Evolutionary conservation across 2,113 vertebrate species (phyloP).

Genomic region (Rhinichthys klamathensis): DNA sequence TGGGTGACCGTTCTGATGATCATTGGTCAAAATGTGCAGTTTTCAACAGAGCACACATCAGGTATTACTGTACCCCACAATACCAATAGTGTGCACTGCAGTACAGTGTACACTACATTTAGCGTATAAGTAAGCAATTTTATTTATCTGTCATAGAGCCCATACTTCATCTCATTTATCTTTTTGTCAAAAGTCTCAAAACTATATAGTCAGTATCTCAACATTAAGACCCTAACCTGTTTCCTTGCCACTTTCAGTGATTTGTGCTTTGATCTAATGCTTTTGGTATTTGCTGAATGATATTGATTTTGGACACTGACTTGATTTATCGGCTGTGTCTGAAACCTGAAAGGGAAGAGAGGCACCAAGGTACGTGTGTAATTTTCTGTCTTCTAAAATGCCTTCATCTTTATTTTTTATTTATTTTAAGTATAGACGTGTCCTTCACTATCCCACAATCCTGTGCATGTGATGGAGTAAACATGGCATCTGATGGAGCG

Average conservation of each 20-base stretch:
- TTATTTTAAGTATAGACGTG: neutral
- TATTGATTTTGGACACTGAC: slow-evolving; percentile 20
- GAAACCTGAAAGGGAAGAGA: neutral
- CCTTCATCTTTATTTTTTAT: neutral
- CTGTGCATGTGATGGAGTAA: neutral
- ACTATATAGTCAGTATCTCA: neutral
- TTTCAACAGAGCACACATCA: neutral
- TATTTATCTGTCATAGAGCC: neutral
- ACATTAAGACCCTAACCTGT: slow-evolving; percentile 10
- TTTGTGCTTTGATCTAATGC: slow-evolving; percentile 33
- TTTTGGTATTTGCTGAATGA: slow-evolving; percentile 28
- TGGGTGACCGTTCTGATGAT: neutral
- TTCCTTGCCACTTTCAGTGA: slow-evolving; percentile 10
- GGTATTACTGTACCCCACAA: neutral
- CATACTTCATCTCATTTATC: neutral
- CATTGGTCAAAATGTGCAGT: neutral
- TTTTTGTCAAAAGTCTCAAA: neutral
- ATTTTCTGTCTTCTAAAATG: neutral
- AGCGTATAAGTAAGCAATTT: neutral
- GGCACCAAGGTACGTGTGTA: neutral
- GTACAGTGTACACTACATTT: neutral
- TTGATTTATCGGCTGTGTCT: slow-evolving; percentile 28
- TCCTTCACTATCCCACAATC: neutral
- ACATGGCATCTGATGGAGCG: neutral
- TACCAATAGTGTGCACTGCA: neutral